Evolutionary conservation across 1,140 invertebrate species (phyloP).

Genomic region (Delia radicum): DNA sequence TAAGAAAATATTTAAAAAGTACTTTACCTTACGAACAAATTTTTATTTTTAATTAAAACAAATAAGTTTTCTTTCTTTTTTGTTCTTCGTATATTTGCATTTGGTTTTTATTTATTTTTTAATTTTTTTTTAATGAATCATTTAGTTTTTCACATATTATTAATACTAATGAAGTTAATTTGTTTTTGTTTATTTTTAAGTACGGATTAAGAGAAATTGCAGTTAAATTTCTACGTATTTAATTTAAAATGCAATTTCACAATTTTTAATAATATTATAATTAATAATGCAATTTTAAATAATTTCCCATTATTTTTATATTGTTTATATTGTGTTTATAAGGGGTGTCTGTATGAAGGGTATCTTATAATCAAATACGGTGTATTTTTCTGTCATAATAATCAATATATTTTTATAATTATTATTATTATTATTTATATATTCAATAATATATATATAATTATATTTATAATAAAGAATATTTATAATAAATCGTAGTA

Average conservation of each 20-base stretch:
- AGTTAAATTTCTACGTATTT: background rate
- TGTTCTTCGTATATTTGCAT: constrained; percentile 9
- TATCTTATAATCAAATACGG: constrained; percentile 13
- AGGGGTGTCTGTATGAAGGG: background rate
- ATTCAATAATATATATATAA: constrained; percentile 26
- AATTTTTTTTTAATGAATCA: constrained; percentile 7
- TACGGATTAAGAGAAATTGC: background rate
- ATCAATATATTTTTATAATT: background rate
- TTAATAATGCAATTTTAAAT: background rate
- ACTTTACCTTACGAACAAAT: too few species aligned
- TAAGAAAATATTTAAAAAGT: too few species aligned
- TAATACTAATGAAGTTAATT: constrained; percentile 7
- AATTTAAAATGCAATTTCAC: background rate
- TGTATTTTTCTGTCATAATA: constrained; percentile 8
- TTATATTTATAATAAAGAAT: constrained; percentile 33
- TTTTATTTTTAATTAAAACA: background rate
- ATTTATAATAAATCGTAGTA: background rate
- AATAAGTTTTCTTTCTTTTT: background rate
- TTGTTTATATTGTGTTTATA: background rate
- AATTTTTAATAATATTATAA: background rate
- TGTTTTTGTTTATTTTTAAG: background rate
- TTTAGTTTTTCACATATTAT: constrained; percentile 23
- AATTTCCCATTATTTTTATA: background rate
- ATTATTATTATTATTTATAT: background rate
- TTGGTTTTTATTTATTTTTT: too few species aligned